phyloP scores from a whole-genome alignment of 2,888 invertebrate species.

The Noctua pronuba region DNA sequence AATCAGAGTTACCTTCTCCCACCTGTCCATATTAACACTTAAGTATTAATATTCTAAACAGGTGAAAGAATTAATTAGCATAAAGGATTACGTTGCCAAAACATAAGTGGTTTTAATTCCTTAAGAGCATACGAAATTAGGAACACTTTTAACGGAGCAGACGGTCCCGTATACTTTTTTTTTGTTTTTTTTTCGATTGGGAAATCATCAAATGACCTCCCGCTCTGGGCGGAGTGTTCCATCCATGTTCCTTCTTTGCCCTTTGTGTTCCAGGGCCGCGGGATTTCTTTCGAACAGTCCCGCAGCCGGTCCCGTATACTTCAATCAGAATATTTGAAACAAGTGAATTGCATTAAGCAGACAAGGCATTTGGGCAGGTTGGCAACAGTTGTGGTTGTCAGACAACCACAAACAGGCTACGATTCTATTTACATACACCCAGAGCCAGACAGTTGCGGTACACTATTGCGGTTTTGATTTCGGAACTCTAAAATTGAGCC shows the following conservation, averaged over 20 bases:
- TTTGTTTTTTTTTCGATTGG: too few relatives aligned
- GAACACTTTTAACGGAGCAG: background rate
- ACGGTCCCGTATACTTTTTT: constrained; percentile 14
- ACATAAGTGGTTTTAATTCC: constrained; percentile 18
- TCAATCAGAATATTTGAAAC: constrained; percentile 16
- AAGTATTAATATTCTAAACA: constrained; percentile 26
- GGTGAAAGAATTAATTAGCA: constrained; percentile 17
- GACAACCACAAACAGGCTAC: constrained; percentile 34
- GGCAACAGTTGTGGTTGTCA: background rate
- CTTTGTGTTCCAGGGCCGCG: too few relatives aligned
- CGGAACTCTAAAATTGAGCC: constrained; percentile 1
- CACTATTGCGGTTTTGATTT: constrained; percentile 32
- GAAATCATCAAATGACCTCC: too few relatives aligned
- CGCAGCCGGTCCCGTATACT: constrained; percentile 18
- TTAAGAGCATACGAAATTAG: constrained; percentile 17
- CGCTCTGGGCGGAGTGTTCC: too few relatives aligned
- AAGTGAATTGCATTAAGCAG: constrained; percentile 28
- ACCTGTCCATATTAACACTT: constrained; percentile 20
- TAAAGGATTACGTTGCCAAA: constrained; percentile 30
- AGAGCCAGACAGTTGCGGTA: constrained; percentile 16
- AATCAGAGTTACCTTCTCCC: background rate
- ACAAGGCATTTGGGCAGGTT: constrained; percentile 16
- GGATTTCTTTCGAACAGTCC: too few relatives aligned
- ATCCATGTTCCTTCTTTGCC: too few relatives aligned
- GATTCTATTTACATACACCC: constrained; percentile 12